Base-by-base conservation (phyloP, 2,113 vertebrate genomes). In the Rhabdomys dilectus region DNA sequence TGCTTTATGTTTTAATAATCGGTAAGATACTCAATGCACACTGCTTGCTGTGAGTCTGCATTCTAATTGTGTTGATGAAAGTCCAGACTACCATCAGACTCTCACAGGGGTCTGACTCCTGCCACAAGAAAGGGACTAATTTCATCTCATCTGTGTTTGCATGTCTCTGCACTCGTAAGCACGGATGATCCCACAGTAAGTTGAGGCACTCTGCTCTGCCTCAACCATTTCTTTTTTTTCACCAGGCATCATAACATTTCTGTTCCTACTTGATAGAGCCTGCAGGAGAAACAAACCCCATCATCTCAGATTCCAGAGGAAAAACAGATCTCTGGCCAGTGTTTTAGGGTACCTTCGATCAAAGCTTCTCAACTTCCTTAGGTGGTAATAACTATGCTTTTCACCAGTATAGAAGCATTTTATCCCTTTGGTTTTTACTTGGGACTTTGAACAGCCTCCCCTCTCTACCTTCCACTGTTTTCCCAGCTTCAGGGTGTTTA, bases 401-500 rank as follows among this genome's bases (percentile, higher is more conserved):
- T 42, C 39, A 87, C n/a, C 7, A 13, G 88, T 81, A 84, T 29
- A 24, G 29, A 85, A 78, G 34, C 85, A 84, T 89, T 66, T 51
- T 86, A 31, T 68, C 53, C 85, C 62, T 45, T 39, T 31, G 31
- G 26, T 34, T 72, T 89, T 91, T 93, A 62, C 11, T 56, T 72
- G 95, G 29, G 21, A 13, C 29, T 91, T 85, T 76, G 53, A 56
- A 36, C 0, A 1, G 39, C 58, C 45, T 87, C 45, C 78, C 78
- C 22, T 39, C 10, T 76, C 89, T 94, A 96, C 95, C 82, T 81
- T 86, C 78, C 56, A 68, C 91, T 62, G 36, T 51, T 95, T 97
- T 94, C 84, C 96, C 97, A 97, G 97, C 97, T 97, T 96, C 93
- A 96, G 91, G 93, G 95, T 76, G 96, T 97, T 97, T 97, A 94